A percentile compares a stretch with the other conserved stretches of the same genome.
Evolutionary conservation across 2,113 vertebrate genomes (phyloP).

Genomic region (Physeter macrocephalus): DNA sequence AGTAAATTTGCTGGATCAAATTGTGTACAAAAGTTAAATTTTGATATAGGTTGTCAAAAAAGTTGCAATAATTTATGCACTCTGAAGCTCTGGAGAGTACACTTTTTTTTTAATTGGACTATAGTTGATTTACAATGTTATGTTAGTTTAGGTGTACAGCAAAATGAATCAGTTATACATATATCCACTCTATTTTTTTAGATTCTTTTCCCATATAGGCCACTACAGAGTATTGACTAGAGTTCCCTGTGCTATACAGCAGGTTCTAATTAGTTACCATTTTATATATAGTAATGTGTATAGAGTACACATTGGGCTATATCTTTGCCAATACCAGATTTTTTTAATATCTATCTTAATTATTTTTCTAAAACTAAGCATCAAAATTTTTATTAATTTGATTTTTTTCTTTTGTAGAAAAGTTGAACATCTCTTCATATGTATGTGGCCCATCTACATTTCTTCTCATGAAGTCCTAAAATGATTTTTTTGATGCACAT

Average conservation of each 20-base stretch:
- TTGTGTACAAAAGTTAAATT: neutral
- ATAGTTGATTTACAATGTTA: neutral
- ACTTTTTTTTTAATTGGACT: neutral
- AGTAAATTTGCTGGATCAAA: neutral
- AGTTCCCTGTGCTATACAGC: neutral
- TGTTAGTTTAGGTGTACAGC: neutral
- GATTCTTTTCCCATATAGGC: too few relatives aligned
- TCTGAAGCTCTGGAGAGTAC: neutral
- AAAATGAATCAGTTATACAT: neutral
- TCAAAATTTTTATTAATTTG: neutral
- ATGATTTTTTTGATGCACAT: neutral
- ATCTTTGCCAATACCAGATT: neutral
- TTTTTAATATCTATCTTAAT: neutral
- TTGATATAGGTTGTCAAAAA: neutral
- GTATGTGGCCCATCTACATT: neutral
- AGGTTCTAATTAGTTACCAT: neutral
- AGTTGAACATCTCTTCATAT: neutral
- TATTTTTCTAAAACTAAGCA: neutral
- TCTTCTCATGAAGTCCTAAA: neutral
- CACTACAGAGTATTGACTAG: too few relatives aligned
- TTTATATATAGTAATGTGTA: neutral
- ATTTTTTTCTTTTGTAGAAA: neutral
- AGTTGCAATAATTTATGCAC: neutral
- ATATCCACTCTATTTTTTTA: neutral
- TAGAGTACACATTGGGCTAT: neutral